A percentile compares a stretch with the other conserved stretches of the same genome.
phyloP scores from a whole-genome alignment of 2,888 invertebrate species.

The Polydesmus complanatus region DNA sequence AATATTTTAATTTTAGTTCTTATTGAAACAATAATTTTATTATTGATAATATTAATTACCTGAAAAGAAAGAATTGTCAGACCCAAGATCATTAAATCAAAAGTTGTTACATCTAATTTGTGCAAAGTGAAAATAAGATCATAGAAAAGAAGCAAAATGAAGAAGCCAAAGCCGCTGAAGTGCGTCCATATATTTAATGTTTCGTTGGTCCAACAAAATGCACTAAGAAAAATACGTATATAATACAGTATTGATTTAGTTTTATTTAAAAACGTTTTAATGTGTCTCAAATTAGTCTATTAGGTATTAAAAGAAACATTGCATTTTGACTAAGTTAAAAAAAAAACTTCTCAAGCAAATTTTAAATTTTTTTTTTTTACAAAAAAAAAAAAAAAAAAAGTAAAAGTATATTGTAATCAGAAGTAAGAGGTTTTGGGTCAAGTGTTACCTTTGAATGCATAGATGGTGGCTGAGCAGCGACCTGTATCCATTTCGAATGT shows the following conservation, averaged over 20 bases:
- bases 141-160: conserved; percentile 67
- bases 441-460: conserved; percentile 65
- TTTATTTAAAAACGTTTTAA: too few species aligned
- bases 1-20: conserved; percentile 12
- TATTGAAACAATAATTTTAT: conserved; percentile 2
- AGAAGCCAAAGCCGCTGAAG: conserved; percentile 46
- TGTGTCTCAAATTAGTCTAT: too few species aligned
- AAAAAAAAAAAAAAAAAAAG: too few species aligned
- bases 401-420: too few species aligned
- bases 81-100: conserved; percentile 73
- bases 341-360: too few species aligned
- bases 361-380: too few species aligned
- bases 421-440: too few species aligned
- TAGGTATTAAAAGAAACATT: too few species aligned
- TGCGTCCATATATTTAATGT: conserved; percentile 97
- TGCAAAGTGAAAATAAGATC: conserved; percentile 48
- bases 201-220: conserved; percentile 95
- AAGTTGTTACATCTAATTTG: conserved; percentile 53
- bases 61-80: conserved; percentile 73
- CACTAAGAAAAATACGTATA: too few species aligned
- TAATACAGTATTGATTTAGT: too few species aligned
- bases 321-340: too few species aligned
- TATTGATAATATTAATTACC: conserved; percentile 36
- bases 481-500: conserved; percentile 69
- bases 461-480: conserved; percentile 64